Percentiles rank a stretch among this genome's conserved stretches.
phyloP scores from a whole-genome alignment of 2,888 invertebrate species.

The Cheilosia vernalis region DNA sequence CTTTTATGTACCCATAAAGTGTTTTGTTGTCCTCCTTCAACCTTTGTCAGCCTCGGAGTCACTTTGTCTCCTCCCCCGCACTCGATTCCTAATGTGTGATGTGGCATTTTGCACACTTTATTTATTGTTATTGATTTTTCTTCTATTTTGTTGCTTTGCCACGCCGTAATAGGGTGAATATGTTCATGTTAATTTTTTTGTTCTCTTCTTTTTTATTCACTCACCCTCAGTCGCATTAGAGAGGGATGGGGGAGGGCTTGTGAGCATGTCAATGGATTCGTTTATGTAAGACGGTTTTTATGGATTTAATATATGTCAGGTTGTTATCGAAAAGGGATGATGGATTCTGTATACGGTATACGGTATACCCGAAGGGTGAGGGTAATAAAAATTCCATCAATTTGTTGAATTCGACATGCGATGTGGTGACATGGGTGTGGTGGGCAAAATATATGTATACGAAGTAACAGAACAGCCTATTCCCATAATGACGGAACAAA shows the following conservation, averaged over 20 bases:
- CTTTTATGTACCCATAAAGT: constrained; percentile 69
- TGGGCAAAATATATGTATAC: neutral
- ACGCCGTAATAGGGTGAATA: constrained; percentile 73
- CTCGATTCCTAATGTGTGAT: constrained; percentile 62
- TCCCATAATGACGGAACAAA: constrained; percentile 56
- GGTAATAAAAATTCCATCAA: constrained; percentile 72
- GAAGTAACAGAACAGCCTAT: constrained; percentile 19
- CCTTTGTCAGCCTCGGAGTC: neutral
- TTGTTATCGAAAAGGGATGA: constrained; percentile 54
- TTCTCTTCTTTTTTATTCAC: constrained; percentile 16
- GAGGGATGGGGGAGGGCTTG: constrained; percentile 13
- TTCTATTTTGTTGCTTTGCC: constrained; percentile 27
- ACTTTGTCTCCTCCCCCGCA: neutral
- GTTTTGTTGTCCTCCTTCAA: constrained; percentile 49
- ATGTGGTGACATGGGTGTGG: constrained; percentile 35
- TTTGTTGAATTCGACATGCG: constrained; percentile 71
- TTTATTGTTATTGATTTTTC: constrained; percentile 73
- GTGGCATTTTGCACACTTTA: constrained; percentile 72
- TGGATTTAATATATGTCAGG: constrained; percentile 70
- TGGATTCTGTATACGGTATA: neutral
- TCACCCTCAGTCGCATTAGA: neutral
- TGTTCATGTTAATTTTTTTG: constrained; percentile 68
- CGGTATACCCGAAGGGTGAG: neutral
- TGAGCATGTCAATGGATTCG: constrained; percentile 74
- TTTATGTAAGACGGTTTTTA: constrained; percentile 69